phyloP scores from a whole-genome alignment of 1,140 invertebrate species.

The Arion vulgaris region DNA sequence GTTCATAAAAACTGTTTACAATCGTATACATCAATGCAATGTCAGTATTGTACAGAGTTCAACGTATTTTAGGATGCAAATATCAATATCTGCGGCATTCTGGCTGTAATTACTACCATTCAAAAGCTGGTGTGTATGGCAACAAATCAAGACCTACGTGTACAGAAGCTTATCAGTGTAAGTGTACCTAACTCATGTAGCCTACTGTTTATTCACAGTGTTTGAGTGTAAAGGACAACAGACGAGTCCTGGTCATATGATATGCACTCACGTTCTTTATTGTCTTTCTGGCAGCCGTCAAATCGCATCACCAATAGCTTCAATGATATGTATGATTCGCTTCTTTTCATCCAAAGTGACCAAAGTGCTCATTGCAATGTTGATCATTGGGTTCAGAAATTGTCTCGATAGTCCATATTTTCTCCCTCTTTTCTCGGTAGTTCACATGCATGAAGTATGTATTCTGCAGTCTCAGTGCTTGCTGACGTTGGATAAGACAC shows the following conservation, averaged over 20 bases:
- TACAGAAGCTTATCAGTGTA: neutral
- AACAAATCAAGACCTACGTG: neutral
- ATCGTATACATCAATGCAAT: neutral
- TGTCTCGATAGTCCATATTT: no score
- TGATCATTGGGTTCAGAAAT: no score
- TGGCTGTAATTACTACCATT: neutral
- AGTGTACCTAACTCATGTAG: no score
- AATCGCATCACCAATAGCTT: no score
- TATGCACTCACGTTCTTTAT: no score
- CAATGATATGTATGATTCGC: neutral
- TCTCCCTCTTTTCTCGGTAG: no score
- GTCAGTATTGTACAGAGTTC: neutral
- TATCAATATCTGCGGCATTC: neutral
- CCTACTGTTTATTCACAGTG: neutral
- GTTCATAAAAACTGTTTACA: no score
- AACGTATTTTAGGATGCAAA: neutral
- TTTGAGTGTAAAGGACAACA: neutral
- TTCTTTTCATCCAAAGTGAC: neutral
- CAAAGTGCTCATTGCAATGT: no score
- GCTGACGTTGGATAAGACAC: no score
- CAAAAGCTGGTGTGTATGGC: conserved; percentile 8
- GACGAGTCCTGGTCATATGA: neutral
- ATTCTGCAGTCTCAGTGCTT: no score
- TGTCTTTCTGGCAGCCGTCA: no score
- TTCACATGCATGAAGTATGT: no score